phyloP scores from a whole-genome alignment of 1,140 invertebrate species.

The Choristoneura fumiferana region DNA sequence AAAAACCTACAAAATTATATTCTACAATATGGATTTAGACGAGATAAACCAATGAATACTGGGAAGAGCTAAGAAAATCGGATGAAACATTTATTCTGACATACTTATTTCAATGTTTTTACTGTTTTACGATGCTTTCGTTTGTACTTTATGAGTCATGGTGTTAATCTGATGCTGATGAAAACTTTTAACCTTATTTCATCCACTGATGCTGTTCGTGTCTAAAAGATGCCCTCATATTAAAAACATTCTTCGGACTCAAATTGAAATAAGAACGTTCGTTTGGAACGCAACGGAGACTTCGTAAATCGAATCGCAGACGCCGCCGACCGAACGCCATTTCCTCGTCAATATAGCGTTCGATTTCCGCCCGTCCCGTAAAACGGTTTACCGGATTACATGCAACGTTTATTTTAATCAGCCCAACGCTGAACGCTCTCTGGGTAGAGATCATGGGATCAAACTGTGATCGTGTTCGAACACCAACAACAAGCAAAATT shows the following conservation, averaged over 20 bases:
- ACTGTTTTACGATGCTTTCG: too few species aligned
- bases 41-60: too few species aligned
- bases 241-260: background rate
- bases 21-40: too few species aligned
- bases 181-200: too few species aligned
- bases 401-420: constrained; percentile 65
- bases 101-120: too few species aligned
- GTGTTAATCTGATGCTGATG: too few species aligned
- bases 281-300: constrained; percentile 3
- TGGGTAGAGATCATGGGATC: constrained; percentile 14
- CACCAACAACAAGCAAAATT: constrained; percentile 1
- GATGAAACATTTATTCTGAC: too few species aligned
- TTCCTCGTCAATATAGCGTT: constrained; percentile 58
- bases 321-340: constrained; percentile 49
- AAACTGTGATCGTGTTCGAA: background rate
- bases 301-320: constrained; percentile 25
- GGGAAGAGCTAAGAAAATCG: too few species aligned
- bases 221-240: too few species aligned
- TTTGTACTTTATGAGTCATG: too few species aligned
- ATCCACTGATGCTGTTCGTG: too few species aligned
- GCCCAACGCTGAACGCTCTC: constrained; percentile 18
- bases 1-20: too few species aligned
- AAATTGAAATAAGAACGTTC: constrained; percentile 16
- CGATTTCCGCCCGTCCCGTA: constrained; percentile 67
- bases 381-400: constrained; percentile 65